These are phyloP conservation scores for Noctua comes DNA, from an alignment of 2,888 invertebrate genomes.

Conservation along the genomic window DNA sequence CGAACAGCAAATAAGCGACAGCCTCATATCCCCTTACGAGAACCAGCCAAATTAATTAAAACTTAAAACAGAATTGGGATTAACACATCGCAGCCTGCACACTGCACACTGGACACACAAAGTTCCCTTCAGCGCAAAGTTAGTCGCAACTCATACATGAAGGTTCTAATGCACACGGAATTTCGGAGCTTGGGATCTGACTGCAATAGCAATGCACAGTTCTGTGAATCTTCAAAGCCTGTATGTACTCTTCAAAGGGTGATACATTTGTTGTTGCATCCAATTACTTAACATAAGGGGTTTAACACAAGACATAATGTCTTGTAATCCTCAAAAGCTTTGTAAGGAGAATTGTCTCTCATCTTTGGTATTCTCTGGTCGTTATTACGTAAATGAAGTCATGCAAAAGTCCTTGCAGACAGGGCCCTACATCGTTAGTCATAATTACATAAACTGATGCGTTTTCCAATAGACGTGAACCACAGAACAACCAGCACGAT, in stretches of 20 bases:
- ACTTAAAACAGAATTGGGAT: conserved; percentile 22
- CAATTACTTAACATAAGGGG: conserved; percentile 29
- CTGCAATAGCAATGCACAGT: not conserved
- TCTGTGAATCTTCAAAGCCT: conserved; percentile 10
- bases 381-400: not conserved
- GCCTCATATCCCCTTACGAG: not conserved
- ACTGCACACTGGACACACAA: not conserved
- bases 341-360: not conserved
- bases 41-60: conserved; percentile 34
- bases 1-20: not conserved
- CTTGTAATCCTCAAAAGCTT: conserved; percentile 4
- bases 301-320: too few species aligned
- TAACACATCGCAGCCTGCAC: conserved; percentile 1
- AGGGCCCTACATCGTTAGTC: not conserved
- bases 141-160: not conserved
- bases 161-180: not conserved
- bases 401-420: not conserved
- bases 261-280: not conserved
- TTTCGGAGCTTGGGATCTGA: not conserved
- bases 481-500: not conserved
- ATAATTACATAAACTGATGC: not conserved
- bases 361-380: not conserved
- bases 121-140: not conserved
- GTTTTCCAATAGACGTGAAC: not conserved
- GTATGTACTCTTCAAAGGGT: not conserved